Evolutionary conservation across 2,888 invertebrate species (phyloP), one percentile per base, ranked within the genome.

Genomic region (Cheilosia vulpina): DNA sequence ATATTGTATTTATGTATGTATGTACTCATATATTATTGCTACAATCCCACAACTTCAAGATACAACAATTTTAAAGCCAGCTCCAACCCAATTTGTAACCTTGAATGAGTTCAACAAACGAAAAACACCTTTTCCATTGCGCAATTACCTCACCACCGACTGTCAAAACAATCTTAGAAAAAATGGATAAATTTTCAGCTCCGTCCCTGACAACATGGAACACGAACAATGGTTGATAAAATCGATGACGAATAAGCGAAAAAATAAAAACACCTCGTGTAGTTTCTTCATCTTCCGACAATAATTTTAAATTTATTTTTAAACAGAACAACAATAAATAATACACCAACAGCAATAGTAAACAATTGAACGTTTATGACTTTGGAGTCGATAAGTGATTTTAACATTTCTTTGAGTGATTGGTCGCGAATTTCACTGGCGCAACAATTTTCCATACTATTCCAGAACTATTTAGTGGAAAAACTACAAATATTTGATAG

Each of bases 271-370:
- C 60, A 71, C 58, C 21, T 52, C 21, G n/a, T 71, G 27, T 84
- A 84, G 43, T 38, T 38, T 38, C 21, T 68, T 85, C 85, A 85
- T 85, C 85, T 85, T 76, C 85, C 85, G 58, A 66, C 81, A 58
- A 81, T 75, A 19, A 81, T 85, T 72, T 81, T 80, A 63, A 91
- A 91, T 88, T 91, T 91, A 87, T 90, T 91, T 85, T 91, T 91
- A 63, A 91, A 83, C 84, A 91, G 87, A 77, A 91, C 87, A 55
- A 91, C 89, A 68, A 89, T 77, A 87, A 91, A 91, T 76, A 91
- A 89, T 79, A 91, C 90, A 47, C 91, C 91, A 84, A 91, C 91
- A 68, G 91, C 91, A 80, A 91, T 90, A 15, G 91, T 90, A 81
- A 91, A 89, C 60, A 91, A 88, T 88, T 90, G 90, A 50, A 91